Conservation (phyloP, 2,888 invertebrate genomes). For the Parnassius orleans region DNA sequence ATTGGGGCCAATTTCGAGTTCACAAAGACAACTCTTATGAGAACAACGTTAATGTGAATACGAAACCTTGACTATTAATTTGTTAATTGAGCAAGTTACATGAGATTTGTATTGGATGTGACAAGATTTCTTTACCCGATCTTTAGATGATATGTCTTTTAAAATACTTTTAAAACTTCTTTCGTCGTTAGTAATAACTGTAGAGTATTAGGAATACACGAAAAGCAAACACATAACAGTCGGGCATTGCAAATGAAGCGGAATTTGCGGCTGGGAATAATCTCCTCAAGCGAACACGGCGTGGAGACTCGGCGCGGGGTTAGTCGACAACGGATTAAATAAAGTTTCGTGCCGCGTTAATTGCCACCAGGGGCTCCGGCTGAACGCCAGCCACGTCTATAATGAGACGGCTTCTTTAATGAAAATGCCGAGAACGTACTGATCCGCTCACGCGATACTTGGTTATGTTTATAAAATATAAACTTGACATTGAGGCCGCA, state of each 20-base stretch:
- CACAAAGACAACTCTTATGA: too few species aligned
- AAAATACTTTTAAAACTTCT: too few species aligned
- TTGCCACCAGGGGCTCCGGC: conserved; percentile 58
- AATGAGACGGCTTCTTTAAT: conserved; percentile 77
- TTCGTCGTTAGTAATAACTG: conserved; percentile 16
- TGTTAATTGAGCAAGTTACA: too few species aligned
- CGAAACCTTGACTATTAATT: too few species aligned
- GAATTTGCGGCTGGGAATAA: conserved; percentile 55
- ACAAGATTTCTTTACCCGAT: too few species aligned
- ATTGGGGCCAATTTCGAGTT: too few species aligned
- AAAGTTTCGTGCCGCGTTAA: conserved; percentile 70
- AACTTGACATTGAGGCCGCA: too few species aligned
- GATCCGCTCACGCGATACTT: conserved; percentile 28
- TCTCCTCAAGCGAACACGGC: conserved; percentile 47
- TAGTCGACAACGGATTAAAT: conserved; percentile 59
- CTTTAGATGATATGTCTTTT: too few species aligned
- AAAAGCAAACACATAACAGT: conserved; percentile 34
- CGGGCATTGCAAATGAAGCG: conserved; percentile 51
- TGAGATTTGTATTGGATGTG: too few species aligned
- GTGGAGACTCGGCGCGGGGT: conserved; percentile 31
- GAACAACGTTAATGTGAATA: too few species aligned
- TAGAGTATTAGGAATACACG: conserved; percentile 38
- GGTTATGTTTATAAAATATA: background rate
- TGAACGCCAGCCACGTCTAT: conserved; percentile 63
- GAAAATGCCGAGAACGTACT: conserved; percentile 64